Evolutionary conservation across 2,888 invertebrate genomes (phyloP).

Genomic region (Pasiphila rectangulata): DNA sequence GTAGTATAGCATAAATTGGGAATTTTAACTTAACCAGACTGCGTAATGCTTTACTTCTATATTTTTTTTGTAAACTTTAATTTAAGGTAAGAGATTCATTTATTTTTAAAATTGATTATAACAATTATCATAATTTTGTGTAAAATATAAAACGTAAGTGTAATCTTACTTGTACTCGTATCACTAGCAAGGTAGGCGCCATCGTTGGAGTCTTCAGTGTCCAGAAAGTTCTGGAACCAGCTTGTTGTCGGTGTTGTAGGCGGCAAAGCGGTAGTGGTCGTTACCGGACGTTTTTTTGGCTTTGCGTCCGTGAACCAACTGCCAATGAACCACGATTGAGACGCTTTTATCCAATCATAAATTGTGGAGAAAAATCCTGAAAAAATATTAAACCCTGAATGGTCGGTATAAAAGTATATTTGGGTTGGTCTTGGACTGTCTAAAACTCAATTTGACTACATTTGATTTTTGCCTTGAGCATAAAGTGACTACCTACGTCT

Average conservation of each 20-base stretch:
- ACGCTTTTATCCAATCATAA: slow-evolving; percentile 58
- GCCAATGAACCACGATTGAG: slow-evolving; percentile 69
- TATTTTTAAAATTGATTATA: neutral
- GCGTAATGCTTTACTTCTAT: no score
- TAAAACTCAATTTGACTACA: no score
- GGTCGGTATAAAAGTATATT: no score
- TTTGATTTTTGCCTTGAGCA: no score
- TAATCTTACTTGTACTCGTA: slow-evolving; percentile 36
- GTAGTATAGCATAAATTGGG: no score
- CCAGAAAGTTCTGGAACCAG: slow-evolving; percentile 70
- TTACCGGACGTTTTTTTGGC: slow-evolving; percentile 41
- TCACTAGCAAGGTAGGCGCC: slow-evolving; percentile 43
- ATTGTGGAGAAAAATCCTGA: slow-evolving; percentile 60
- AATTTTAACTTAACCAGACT: no score
- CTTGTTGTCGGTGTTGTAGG: slow-evolving; percentile 48
- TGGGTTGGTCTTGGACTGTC: no score
- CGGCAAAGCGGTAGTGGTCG: slow-evolving; percentile 54
- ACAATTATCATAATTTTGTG: slow-evolving; percentile 4
- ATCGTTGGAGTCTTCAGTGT: slow-evolving; percentile 59
- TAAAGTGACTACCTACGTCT: no score
- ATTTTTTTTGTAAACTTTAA: no score
- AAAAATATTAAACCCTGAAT: no score
- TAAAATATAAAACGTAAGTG: neutral
- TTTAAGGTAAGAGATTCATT: no score
- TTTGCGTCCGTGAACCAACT: slow-evolving; percentile 66